Evolutionary conservation across 2,888 invertebrate genomes (phyloP).

Genomic region (Drosophila neonasuta): DNA sequence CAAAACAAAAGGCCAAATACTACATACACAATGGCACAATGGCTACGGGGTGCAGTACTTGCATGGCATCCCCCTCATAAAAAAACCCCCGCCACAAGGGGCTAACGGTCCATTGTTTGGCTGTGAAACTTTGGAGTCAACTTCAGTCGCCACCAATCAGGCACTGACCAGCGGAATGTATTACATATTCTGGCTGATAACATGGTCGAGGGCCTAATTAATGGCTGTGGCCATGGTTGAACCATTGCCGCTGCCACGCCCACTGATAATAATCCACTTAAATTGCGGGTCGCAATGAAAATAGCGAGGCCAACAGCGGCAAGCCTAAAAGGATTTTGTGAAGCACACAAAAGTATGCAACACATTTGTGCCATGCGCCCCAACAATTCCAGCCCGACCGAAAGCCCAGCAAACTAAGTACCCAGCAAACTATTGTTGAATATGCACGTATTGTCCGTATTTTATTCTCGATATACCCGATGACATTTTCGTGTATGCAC

Average conservation of each 20-base stretch:
- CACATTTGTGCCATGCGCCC: background rate
- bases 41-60: slow-evolving; percentile 7
- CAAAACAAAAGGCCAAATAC: slow-evolving; percentile 60
- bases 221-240: slow-evolving; percentile 30
- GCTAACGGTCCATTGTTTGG: slow-evolving; percentile 46
- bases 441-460: background rate
- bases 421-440: background rate
- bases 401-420: background rate
- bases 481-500: background rate
- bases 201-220: slow-evolving; percentile 54
- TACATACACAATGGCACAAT: slow-evolving; percentile 21
- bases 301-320: background rate
- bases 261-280: slow-evolving; percentile 32
- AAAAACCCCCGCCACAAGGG: background rate
- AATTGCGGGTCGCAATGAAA: slow-evolving; percentile 17
- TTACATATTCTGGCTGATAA: slow-evolving; percentile 60
- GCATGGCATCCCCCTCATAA: background rate
- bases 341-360: slow-evolving; percentile 20
- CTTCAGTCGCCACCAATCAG: slow-evolving; percentile 17
- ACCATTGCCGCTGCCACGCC: slow-evolving; percentile 28
- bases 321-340: slow-evolving; percentile 4
- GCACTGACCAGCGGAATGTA: slow-evolving; percentile 47
- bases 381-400: too few relatives aligned
- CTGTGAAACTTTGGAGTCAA: slow-evolving; percentile 31
- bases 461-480: background rate